These are phyloP conservation scores for Columba janthina DNA, from an alignment of 2,113 vertebrate genomes.

Conservation along the genomic window DNA sequence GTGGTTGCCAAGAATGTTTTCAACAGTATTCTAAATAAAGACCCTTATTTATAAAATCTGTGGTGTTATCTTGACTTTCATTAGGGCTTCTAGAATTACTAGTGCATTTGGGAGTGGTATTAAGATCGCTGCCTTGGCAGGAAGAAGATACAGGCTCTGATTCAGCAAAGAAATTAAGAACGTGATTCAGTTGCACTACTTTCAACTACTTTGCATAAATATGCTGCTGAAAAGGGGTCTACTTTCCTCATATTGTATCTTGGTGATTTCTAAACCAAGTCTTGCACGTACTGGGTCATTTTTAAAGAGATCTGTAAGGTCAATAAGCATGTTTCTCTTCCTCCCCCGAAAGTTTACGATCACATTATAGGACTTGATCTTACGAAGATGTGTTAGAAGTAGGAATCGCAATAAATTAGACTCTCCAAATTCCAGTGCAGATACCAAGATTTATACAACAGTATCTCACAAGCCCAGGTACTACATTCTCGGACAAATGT, in stretches of 20 bases:
- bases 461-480: neutral
- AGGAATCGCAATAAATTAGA: neutral
- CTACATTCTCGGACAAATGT: neutral
- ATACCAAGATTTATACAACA: neutral
- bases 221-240: neutral
- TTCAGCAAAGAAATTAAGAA: conserved; percentile 46
- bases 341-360: neutral
- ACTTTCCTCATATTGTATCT: neutral
- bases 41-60: conserved; percentile 87
- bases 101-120: conserved; percentile 20
- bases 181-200: neutral
- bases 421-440: neutral
- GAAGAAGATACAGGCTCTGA: conserved; percentile 47
- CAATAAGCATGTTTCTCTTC: neutral
- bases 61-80: conserved; percentile 52
- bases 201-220: neutral
- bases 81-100: conserved; percentile 63
- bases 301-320: neutral
- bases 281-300: neutral
- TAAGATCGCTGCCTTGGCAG: conserved; percentile 39
- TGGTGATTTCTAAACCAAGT: neutral
- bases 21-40: conserved; percentile 84
- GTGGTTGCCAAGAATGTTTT: conserved; percentile 80
- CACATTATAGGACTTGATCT: neutral
- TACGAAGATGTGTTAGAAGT: neutral